Evolutionary conservation across 2,888 invertebrate species (phyloP).

Genomic region (Acrocyrtus sp.): DNA sequence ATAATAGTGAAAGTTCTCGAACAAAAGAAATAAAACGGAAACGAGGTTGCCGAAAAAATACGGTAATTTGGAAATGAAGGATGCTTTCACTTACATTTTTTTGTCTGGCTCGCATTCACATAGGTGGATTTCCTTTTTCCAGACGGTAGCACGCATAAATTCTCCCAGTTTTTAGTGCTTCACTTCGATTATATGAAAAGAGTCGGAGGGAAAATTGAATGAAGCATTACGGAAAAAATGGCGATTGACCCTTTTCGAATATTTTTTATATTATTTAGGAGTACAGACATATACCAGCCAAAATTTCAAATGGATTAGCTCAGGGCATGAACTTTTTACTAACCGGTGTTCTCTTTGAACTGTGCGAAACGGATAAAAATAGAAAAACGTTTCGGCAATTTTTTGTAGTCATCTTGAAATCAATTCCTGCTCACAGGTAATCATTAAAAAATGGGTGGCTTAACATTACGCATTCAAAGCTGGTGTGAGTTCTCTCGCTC

Average conservation of each 20-base stretch:
- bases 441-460: conserved; percentile 22
- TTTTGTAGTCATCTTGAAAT: conserved; percentile 18
- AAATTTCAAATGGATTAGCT: background rate
- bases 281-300: background rate
- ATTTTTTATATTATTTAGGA: too few relatives aligned
- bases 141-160: background rate
- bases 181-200: background rate
- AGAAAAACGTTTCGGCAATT: conserved; percentile 5
- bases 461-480: background rate
- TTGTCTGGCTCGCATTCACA: background rate
- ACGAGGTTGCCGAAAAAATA: background rate
- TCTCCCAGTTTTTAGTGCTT: background rate
- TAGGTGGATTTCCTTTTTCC: background rate
- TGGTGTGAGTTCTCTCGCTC: background rate
- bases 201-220: too few relatives aligned
- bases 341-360: conserved; percentile 22
- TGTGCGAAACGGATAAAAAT: conserved; percentile 3
- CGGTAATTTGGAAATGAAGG: conserved; percentile 7
- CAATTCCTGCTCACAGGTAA: conserved; percentile 33
- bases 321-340: background rate
- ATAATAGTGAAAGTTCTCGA: background rate
- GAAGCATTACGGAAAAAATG: too few relatives aligned
- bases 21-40: background rate
- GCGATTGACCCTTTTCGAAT: too few relatives aligned
- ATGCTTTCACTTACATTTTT: background rate